Percentiles rank a stretch among this genome's conserved stretches.
These are phyloP conservation scores for Columba livia DNA, from an alignment of 2,113 vertebrate genomes.

Conservation along the genomic window DNA sequence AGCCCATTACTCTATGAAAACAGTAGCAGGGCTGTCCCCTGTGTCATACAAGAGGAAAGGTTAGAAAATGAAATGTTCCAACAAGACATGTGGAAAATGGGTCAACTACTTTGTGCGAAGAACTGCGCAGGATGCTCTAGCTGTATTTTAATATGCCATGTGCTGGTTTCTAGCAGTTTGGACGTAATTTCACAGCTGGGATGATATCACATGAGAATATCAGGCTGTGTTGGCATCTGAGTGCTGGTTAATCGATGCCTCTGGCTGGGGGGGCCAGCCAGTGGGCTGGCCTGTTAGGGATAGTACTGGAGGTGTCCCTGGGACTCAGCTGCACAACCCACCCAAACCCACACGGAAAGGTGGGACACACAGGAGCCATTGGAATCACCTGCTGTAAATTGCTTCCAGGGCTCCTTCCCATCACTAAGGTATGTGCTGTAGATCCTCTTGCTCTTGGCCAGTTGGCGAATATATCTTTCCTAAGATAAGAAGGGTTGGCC, in stretches of 20 bases:
- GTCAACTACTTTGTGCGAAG: neutral
- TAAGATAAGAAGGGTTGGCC: neutral
- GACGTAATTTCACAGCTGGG: accelerated
- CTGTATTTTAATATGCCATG: accelerated
- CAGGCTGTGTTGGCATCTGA: accelerated
- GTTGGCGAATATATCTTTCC: neutral
- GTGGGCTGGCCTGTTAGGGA: neutral
- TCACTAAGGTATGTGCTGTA: neutral
- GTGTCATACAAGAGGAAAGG: neutral
- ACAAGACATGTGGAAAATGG: neutral
- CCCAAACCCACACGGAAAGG: accelerated
- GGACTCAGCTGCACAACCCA: neutral
- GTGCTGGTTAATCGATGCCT: neutral
- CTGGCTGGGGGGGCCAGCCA: neutral
- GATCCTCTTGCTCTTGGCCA: neutral
- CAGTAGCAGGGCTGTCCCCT: neutral
- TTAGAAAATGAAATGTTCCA: neutral
- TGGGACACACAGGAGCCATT: accelerated
- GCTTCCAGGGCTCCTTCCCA: neutral
- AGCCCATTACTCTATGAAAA: neutral
- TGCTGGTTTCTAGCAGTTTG: neutral
- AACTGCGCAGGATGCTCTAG: neutral
- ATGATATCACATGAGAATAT: accelerated
- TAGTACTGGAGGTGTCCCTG: neutral
- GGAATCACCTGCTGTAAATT: neutral